Percentiles rank a stretch among this genome's conserved stretches.
Evolutionary conservation across 2,888 invertebrate species (phyloP).

Genomic region (Tetheella fluctuosa): DNA sequence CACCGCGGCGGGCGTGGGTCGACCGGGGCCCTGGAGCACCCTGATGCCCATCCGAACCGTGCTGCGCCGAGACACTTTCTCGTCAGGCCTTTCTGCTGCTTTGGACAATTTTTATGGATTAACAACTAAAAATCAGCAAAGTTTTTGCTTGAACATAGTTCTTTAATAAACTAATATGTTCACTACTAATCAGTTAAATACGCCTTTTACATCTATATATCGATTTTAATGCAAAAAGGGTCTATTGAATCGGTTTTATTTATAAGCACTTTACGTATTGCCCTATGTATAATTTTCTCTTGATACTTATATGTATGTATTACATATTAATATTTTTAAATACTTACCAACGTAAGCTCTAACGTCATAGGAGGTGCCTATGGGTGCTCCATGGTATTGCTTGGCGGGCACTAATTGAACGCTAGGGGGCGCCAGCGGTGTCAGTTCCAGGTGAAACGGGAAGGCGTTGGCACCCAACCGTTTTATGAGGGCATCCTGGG

Average conservation of each 20-base stretch:
- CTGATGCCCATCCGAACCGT: slow-evolving; percentile 94
- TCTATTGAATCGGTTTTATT: too few species aligned
- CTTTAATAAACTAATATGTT: too few species aligned
- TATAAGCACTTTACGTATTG: too few species aligned
- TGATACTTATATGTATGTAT: too few species aligned
- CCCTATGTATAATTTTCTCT: too few species aligned
- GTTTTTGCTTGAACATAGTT: too few species aligned
- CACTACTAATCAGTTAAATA: too few species aligned
- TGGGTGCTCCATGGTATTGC: slow-evolving; percentile 95
- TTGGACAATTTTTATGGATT: slow-evolving; percentile 20
- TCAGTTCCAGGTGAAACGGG: slow-evolving; percentile 91
- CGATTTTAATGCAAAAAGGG: too few species aligned
- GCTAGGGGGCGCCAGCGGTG: slow-evolving; percentile 94
- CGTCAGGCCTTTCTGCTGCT: slow-evolving; percentile 92
- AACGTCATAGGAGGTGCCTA: slow-evolving; percentile 95
- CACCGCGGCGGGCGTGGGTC: slow-evolving; percentile 56
- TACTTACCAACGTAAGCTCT: slow-evolving; percentile 92
- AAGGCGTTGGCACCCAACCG: slow-evolving; percentile 91
- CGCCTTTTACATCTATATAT: too few species aligned
- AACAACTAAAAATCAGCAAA: not conserved
- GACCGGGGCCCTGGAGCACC: slow-evolving; percentile 88
- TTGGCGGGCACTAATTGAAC: slow-evolving; percentile 95
- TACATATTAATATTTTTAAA: too few species aligned
- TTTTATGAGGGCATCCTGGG: slow-evolving; percentile 91
- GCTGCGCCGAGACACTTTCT: slow-evolving; percentile 90